A percentile compares a stretch with the other conserved stretches of the same genome.
Conservation (phyloP, 64 coral and sea anemone genomes). For the Trachythela sp. region DNA sequence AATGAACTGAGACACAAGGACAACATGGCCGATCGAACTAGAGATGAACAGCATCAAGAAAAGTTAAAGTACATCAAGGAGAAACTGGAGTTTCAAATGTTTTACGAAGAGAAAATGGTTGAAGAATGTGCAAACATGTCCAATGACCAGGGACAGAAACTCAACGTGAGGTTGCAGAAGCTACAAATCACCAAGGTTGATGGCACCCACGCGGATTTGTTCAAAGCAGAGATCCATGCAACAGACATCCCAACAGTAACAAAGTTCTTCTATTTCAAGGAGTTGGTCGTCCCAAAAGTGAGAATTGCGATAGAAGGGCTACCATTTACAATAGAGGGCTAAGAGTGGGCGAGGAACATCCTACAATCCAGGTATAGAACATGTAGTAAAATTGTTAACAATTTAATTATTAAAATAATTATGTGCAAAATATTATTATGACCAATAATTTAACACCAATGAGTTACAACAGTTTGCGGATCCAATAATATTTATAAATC, state of each 20-base stretch:
- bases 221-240: constrained; percentile 2
- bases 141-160: background rate
- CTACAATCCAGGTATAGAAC: constrained; percentile 31
- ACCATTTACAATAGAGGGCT: constrained; percentile 40
- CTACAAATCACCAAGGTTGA: background rate
- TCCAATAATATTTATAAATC: too few relatives aligned
- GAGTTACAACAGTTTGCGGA: too few relatives aligned
- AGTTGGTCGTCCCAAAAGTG: constrained; percentile 43
- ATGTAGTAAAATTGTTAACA: constrained; percentile 42
- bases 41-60: background rate
- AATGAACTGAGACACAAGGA: background rate
- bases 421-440: constrained; percentile 29
- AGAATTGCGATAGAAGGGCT: constrained; percentile 11
- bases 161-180: background rate
- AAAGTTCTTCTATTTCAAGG: constrained; percentile 32
- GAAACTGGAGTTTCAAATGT: background rate
- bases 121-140: background rate
- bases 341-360: constrained; percentile 48
- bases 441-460: too few relatives aligned
- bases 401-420: too few relatives aligned
- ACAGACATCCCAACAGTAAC: constrained; percentile 18
- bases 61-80: background rate
- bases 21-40: background rate
- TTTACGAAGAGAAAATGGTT: background rate
- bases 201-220: background rate